Conservation (phyloP, 2,113 vertebrate species). For the Todiramphus saurophagus region DNA sequence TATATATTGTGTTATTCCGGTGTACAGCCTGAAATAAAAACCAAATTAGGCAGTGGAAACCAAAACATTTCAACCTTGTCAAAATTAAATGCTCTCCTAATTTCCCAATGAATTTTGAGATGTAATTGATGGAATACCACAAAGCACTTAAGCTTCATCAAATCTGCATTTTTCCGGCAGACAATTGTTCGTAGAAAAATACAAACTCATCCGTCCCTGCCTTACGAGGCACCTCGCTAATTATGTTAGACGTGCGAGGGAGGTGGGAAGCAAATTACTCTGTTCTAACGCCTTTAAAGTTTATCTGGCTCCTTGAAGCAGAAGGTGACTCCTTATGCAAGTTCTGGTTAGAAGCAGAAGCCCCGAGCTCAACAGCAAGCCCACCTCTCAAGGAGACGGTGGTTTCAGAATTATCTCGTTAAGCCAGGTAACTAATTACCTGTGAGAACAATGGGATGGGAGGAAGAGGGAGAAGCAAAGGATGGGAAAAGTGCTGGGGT, state of each 20-base stretch:
- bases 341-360: background rate
- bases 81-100: conserved; percentile 51
- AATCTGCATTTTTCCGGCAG: conserved; percentile 46
- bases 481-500: background rate
- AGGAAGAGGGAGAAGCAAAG: background rate
- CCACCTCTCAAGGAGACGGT: background rate
- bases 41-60: conserved; percentile 33
- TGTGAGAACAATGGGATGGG: background rate
- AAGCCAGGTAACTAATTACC: background rate
- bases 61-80: conserved; percentile 54
- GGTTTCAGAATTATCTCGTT: background rate
- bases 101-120: conserved; percentile 54
- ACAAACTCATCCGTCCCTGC: conserved; percentile 18
- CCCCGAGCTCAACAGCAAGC: background rate
- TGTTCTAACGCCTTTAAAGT: background rate
- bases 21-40: conserved; percentile 36
- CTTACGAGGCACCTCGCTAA: conserved; percentile 26
- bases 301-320: background rate
- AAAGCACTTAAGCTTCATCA: conserved; percentile 59
- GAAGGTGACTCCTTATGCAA: background rate
- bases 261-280: background rate
- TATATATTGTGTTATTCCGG: background rate
- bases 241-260: background rate
- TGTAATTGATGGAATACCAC: conserved; percentile 40
- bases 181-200: conserved; percentile 39